Base-by-base conservation (phyloP, 2,888 invertebrate species). In the Noctua janthe region DNA sequence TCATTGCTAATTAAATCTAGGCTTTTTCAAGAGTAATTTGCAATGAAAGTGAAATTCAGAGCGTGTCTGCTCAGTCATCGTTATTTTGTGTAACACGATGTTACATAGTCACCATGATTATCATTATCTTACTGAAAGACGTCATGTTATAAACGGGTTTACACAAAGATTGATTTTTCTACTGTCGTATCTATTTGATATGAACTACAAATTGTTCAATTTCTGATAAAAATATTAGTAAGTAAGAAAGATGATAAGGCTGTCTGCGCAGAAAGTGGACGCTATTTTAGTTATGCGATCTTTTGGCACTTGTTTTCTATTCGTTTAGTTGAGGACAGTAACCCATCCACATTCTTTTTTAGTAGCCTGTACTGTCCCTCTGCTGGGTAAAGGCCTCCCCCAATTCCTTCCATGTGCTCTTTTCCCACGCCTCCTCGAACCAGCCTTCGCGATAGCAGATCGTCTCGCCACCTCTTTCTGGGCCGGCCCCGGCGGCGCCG, bases 21-120 rank as follows among this genome's bases (percentile, higher is more conserved):
- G 13, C 10, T 15, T 29, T 66, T 75, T 76, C 6, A 15, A 81
- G 17, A 17, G 7, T 56, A 82, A 76, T 82, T 76, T 76, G 35
- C 47, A 56, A 64, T 29, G 76, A 76, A 70, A 76, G 81, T 39
- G 23, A 56, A 67, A 82, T 82, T 47, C 13, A 49, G 54, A 82
- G 54, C 70, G 20, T 82, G 56, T 56, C 39, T 17, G 47, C 23
- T 49, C 1, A 39, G 62, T 43, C 23, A 54, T 64, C 6, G 20
- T 64, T 1, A 29, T 64, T 76, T 70, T 76, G 54, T 35, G 39
- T 62, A 70, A 81, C 20, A 54, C 4, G 0, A 8, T 64, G 54
- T 76, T 64, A 82, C 29, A 39, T 62, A 54, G n/a, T 47, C 51
- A 75, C 69, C 0, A 23, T 70, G 13, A 54, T 35, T 15, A 78